A percentile compares a stretch with the other conserved stretches of the same genome.
These are phyloP conservation scores for Tanypteryx hageni DNA, from an alignment of 2,888 invertebrate species.

Conservation along the genomic window DNA sequence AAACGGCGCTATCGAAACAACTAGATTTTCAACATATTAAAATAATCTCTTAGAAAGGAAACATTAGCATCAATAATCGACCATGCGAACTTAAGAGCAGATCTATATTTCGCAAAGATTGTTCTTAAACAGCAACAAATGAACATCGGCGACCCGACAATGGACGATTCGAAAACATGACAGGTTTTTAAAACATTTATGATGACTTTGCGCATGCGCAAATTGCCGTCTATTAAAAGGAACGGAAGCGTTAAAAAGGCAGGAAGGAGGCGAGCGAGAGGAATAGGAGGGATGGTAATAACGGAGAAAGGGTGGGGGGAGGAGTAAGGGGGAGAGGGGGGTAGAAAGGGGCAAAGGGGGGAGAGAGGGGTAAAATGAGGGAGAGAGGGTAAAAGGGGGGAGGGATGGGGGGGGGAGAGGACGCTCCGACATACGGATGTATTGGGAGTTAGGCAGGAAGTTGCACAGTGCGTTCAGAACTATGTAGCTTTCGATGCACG, in stretches of 20 bases:
- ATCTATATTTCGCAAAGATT: too few species aligned
- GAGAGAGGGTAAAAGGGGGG: neutral
- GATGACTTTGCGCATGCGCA: conserved; percentile 2
- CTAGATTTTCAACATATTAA: too few species aligned
- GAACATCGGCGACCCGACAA: too few species aligned
- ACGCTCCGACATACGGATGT: neutral
- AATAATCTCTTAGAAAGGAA: too few species aligned
- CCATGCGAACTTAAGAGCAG: too few species aligned
- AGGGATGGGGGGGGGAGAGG: neutral
- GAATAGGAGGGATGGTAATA: neutral
- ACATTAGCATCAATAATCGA: too few species aligned
- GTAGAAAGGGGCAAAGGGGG: neutral
- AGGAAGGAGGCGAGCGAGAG: too few species aligned
- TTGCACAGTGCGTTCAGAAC: neutral
- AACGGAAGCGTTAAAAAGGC: neutral
- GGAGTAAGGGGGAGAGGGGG: neutral
- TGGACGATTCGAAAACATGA: too few species aligned
- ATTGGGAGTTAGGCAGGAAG: conserved; percentile 40
- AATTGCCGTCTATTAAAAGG: conserved; percentile 10
- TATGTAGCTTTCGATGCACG: neutral
- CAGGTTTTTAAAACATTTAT: too few species aligned
- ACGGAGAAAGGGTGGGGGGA: neutral
- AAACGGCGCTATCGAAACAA: too few species aligned
- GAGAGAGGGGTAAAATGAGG: neutral
- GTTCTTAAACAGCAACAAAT: too few species aligned